Evolutionary conservation across 2,797 vertebrate genomes (phyloP), one percentile per base, ranked within the genome.

Genomic region (Hyperoplus lanceolatus): DNA sequence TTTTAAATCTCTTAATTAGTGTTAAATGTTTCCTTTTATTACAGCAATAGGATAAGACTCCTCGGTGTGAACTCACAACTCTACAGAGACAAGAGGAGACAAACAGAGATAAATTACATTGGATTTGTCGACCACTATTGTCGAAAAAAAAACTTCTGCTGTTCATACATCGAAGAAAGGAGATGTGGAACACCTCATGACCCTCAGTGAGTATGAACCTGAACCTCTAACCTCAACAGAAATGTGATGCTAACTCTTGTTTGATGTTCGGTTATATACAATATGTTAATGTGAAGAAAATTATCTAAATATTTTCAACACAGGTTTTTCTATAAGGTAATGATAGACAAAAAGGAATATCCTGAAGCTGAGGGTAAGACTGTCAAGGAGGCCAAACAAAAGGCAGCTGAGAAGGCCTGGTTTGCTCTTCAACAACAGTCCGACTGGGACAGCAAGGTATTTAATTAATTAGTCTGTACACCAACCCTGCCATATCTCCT

Each of bases 261-360:
- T 11, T 29, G 6, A 48, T 61, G 14, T 16, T 29, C 48, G 42
- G 13, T 55, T 49, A 1, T n/a, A 21, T 54, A 45, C 16, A 56
- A 56, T 13, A 49, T 42, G 16, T 3, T n/a, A 51, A 59, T 41
- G 6, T 67, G 15, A 36, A 4, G 3, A n/a, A 13, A 41, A 55
- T 48, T 7, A 48, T 45, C 9, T 45, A 6, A 42, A 21, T 7
- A 63, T 49, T 45, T 65, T 2, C 0, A 49, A 12, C 14, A 55
- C 77, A 96, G 95, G 61, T 95, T 95, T 89, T 75, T 67, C 43
- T 90, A 60, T 77, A 92, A 50, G 64, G 68, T 84, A 15, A 9
- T 80, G 11, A 90, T 95, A 0, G 8, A 68, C 4, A 4, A 21
- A 0, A 88, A 41, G 12, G 59, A 84, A 2, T 95, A 93, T 45